Evolutionary conservation across 2,888 invertebrate species (phyloP).

Genomic region (Mesorhabditis belari): DNA sequence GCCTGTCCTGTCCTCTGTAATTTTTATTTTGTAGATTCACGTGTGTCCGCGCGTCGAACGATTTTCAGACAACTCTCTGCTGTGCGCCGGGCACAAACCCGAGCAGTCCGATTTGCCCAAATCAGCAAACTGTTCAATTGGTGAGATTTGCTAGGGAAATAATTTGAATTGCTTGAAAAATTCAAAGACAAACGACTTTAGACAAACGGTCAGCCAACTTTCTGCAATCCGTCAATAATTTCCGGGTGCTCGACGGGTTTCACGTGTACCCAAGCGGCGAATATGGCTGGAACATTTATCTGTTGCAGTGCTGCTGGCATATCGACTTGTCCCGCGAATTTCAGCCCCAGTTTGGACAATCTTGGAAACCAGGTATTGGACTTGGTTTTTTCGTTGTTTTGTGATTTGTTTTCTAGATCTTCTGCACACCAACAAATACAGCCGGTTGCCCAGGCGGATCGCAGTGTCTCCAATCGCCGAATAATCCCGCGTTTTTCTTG

Average conservation of each 20-base stretch:
- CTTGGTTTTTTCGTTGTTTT: background rate
- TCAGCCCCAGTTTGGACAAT: conserved; percentile 23
- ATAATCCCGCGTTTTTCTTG: conserved; percentile 13
- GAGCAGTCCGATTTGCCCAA: conserved; percentile 27
- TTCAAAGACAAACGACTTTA: conserved; percentile 3
- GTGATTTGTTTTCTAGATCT: conserved; percentile 6
- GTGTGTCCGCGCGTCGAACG: conserved; percentile 22
- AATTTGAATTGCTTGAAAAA: background rate
- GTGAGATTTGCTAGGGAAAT: conserved; percentile 2
- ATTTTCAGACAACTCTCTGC: conserved; percentile 26
- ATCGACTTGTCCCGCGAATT: conserved; percentile 38
- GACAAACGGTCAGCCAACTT: conserved; percentile 25
- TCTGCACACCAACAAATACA: conserved; percentile 4
- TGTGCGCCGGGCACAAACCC: conserved; percentile 23
- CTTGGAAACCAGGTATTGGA: conserved; percentile 20
- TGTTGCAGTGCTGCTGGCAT: conserved; percentile 31
- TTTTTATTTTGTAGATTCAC: conserved; percentile 14
- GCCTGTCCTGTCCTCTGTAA: too few species aligned
- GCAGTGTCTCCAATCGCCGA: conserved; percentile 29
- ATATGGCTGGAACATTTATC: conserved; percentile 17
- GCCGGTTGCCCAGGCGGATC: conserved; percentile 20
- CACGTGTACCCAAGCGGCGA: conserved; percentile 22
- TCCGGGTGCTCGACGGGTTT: conserved; percentile 27
- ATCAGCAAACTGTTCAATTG: conserved; percentile 22
- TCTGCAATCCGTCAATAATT: conserved; percentile 19